Percentiles rank a stretch among this genome's conserved stretches.
These are phyloP conservation scores for Pseudopodoces humilis DNA, from an alignment of 2,113 vertebrate genomes.

Conservation along the genomic window DNA sequence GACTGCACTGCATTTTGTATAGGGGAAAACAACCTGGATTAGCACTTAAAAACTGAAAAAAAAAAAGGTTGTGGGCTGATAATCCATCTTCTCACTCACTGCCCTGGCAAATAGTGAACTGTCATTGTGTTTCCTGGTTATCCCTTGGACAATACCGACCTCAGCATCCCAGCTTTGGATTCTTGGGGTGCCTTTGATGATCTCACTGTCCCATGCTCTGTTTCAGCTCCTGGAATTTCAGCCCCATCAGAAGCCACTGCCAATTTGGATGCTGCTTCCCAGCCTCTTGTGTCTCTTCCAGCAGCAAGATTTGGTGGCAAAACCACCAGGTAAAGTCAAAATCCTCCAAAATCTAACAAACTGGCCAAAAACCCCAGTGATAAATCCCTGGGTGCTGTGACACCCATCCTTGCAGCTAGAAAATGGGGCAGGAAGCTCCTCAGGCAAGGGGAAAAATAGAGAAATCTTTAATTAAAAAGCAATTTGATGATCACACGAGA, in stretches of 20 bases:
- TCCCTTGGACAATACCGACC: background rate
- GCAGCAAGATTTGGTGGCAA: background rate
- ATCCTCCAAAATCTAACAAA: background rate
- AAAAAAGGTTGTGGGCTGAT: background rate
- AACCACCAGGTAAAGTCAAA: background rate
- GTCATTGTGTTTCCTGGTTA: accelerated
- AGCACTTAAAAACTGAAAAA: background rate
- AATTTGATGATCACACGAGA: background rate
- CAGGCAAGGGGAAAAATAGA: background rate
- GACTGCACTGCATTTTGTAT: background rate
- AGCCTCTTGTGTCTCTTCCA: background rate
- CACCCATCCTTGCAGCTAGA: background rate
- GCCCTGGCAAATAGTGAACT: too few species aligned
- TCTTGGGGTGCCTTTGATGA: background rate
- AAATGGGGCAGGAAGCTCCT: background rate
- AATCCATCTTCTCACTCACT: background rate
- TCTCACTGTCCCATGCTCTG: accelerated
- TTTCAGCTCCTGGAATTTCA: accelerated
- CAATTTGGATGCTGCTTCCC: accelerated
- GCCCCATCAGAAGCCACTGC: background rate
- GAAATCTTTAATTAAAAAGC: background rate
- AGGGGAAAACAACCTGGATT: background rate
- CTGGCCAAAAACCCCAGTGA: background rate
- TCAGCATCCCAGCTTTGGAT: background rate
- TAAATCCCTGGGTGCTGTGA: background rate